These are phyloP conservation scores for Ptychochromis oligacanthus DNA, from an alignment of 2,113 vertebrate genomes.

Conservation along the genomic window DNA sequence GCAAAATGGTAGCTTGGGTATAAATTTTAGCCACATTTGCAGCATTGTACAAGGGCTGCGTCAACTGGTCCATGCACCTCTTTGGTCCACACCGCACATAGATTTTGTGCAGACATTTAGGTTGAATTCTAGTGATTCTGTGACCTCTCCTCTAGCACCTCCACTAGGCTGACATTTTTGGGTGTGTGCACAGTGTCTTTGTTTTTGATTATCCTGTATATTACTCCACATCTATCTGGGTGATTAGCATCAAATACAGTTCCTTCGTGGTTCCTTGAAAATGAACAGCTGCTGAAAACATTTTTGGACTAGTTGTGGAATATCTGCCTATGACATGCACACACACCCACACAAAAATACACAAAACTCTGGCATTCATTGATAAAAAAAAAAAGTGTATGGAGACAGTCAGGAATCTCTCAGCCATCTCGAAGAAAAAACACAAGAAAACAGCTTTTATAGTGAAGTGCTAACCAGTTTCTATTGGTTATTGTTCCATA, in stretches of 20 bases:
- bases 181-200: neutral
- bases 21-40: neutral
- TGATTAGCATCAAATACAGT: neutral
- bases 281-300: neutral
- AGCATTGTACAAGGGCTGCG: neutral
- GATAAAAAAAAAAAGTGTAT: neutral
- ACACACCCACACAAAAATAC: too few species aligned
- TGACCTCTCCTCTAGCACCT: neutral
- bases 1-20: neutral
- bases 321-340: neutral
- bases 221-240: neutral
- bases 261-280: neutral
- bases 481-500: neutral
- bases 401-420: too few species aligned
- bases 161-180: neutral
- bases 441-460: neutral
- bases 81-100: neutral
- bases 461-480: neutral
- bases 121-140: neutral
- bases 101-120: neutral
- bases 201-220: neutral
- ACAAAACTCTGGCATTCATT: neutral
- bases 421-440: too few species aligned
- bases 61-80: neutral
- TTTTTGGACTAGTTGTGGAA: neutral